These are phyloP conservation scores for Petromus typicus DNA, from an alignment of 2,113 vertebrate genomes.

Conservation along the genomic window DNA sequence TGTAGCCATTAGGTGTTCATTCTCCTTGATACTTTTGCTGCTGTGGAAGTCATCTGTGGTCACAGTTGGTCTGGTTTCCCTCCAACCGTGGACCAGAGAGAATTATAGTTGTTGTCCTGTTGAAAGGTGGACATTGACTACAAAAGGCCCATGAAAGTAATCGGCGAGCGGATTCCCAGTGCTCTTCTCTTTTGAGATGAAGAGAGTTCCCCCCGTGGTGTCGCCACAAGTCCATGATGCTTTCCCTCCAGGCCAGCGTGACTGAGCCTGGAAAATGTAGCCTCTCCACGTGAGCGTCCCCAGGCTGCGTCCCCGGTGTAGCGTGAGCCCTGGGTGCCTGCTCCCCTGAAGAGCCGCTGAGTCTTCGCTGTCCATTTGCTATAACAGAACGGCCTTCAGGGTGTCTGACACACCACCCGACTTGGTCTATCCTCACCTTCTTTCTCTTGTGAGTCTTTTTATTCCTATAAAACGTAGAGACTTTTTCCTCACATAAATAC, in stretches of 20 bases:
- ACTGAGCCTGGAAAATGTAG: background rate
- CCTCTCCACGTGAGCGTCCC: accelerated
- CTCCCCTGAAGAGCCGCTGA: background rate
- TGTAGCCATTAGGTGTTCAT: background rate
- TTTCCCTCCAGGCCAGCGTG: background rate
- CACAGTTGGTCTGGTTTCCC: background rate
- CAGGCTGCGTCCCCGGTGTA: too few relatives aligned
- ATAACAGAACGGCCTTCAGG: background rate
- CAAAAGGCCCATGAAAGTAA: background rate
- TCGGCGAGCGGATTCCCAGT: background rate
- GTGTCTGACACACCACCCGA: background rate
- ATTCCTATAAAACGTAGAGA: background rate
- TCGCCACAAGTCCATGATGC: background rate
- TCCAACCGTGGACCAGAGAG: background rate
- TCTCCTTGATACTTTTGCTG: background rate
- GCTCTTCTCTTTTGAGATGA: background rate
- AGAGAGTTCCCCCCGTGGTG: background rate
- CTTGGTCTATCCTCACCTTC: background rate
- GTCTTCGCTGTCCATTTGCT: background rate
- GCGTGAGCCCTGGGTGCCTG: background rate
- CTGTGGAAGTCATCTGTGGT: background rate
- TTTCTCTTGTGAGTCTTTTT: background rate
- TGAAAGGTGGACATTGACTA: background rate
- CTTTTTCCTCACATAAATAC: background rate
- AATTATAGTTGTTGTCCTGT: background rate